These are phyloP conservation scores for Rhyacophila evoluta DNA, from an alignment of 2,888 invertebrate species.

Conservation along the genomic window DNA sequence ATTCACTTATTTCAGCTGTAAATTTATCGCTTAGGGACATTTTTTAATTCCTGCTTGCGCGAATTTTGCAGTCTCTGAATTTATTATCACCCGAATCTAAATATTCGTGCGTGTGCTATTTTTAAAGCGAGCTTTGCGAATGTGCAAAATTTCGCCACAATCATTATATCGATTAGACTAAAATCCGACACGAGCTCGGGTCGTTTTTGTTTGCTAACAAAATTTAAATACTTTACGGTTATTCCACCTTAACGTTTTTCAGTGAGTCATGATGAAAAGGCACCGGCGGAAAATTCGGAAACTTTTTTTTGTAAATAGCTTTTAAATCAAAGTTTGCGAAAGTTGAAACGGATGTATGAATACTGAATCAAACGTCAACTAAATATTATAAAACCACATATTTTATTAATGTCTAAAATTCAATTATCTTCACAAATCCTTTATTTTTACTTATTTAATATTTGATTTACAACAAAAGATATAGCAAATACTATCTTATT, in stretches of 20 bases:
- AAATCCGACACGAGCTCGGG: background rate
- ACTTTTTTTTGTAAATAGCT: background rate
- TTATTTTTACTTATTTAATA: too few species aligned
- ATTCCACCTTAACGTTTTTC: background rate
- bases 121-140: background rate
- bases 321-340: background rate
- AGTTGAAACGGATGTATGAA: too few species aligned
- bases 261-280: slow-evolving; percentile 10
- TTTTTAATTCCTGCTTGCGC: background rate
- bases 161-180: slow-evolving; percentile 5
- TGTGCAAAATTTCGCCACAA: slow-evolving; percentile 2
- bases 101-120: background rate
- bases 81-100: background rate
- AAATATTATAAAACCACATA: too few species aligned
- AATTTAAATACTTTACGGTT: background rate
- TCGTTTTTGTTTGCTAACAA: slow-evolving; percentile 14
- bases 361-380: too few species aligned
- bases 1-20: too few species aligned
- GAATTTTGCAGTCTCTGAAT: background rate
- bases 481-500: too few species aligned
- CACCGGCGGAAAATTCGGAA: background rate
- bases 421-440: too few species aligned
- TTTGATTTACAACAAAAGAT: too few species aligned
- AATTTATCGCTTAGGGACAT: background rate
- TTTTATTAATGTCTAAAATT: too few species aligned